phyloP scores from a whole-genome alignment of 92 coral and sea anemone genomes.

The Porites divaricata region DNA sequence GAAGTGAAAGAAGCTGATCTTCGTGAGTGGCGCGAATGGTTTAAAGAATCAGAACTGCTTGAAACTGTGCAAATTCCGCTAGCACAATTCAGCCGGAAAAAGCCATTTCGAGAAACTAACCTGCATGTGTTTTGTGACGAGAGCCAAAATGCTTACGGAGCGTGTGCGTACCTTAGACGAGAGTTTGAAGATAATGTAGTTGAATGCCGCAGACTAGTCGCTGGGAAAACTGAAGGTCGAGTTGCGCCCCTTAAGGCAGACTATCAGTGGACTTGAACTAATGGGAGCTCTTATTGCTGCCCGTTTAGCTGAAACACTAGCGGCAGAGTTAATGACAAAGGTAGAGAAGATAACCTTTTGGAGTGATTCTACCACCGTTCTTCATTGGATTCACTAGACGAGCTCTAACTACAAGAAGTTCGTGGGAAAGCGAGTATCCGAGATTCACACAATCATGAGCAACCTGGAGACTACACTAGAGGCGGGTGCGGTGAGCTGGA shows the following conservation, averaged over 20 bases:
- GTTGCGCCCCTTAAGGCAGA: too few relatives aligned
- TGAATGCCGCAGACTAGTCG: conserved; percentile 42
- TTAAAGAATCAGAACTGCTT: neutral
- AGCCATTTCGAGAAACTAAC: neutral
- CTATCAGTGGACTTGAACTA: too few relatives aligned
- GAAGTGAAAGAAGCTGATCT: conserved; percentile 26
- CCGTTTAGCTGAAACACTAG: neutral
- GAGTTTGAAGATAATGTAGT: neutral
- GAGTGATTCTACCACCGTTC: conserved; percentile 43
- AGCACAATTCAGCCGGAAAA: neutral
- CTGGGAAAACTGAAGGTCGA: too few relatives aligned
- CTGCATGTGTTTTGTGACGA: conserved; percentile 34
- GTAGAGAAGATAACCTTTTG: conserved; percentile 14
- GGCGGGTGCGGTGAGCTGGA: conserved; percentile 7
- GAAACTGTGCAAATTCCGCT: conserved; percentile 30
- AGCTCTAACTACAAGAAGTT: conserved; percentile 4
- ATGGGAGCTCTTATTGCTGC: neutral
- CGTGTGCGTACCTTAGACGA: conserved; percentile 2
- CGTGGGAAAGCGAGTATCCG: conserved; percentile 45
- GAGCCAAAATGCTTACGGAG: conserved; percentile 30
- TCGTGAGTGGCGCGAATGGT: neutral
- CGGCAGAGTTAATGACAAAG: conserved; percentile 10
- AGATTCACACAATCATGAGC: conserved; percentile 38
- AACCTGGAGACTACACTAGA: conserved; percentile 40
- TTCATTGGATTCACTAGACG: conserved; percentile 29